These are phyloP conservation scores for Camponotus fellah DNA, from an alignment of 2,888 invertebrate species.

Conservation along the genomic window DNA sequence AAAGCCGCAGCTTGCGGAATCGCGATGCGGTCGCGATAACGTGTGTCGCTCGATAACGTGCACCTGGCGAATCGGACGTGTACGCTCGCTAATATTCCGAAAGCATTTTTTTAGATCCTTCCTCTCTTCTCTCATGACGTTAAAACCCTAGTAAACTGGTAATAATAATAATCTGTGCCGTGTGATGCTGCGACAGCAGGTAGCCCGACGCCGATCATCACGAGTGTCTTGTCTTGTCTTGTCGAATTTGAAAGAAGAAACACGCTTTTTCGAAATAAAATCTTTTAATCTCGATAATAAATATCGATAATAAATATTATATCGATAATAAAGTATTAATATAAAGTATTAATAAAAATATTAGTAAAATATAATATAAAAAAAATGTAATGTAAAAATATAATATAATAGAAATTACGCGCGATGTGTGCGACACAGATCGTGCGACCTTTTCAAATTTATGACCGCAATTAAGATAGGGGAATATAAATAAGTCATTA, in stretches of 20 bases:
- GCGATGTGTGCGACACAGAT: background rate
- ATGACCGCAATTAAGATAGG: background rate
- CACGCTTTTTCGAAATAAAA: background rate
- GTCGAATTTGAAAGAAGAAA: background rate
- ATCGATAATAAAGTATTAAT: too few relatives aligned
- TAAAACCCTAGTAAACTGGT: background rate
- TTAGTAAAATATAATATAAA: background rate
- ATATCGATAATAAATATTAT: background rate
- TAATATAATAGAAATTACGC: background rate
- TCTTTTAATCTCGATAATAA: background rate
- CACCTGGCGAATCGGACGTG: background rate
- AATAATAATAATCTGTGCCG: conserved; percentile 8
- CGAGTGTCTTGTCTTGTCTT: conserved; percentile 5
- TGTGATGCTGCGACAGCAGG: conserved; percentile 15
- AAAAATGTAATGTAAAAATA: too few relatives aligned
- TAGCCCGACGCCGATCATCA: background rate
- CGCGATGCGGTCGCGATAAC: background rate
- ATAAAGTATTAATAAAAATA: background rate
- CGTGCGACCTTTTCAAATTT: background rate
- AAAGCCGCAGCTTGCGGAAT: conserved; percentile 50
- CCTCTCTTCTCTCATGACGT: background rate
- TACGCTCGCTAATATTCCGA: background rate
- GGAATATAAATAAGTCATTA: background rate
- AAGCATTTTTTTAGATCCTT: too few relatives aligned
- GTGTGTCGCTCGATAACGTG: background rate